Conservation (phyloP, 2,888 invertebrate species). For the Coenonympha glycerion region DNA sequence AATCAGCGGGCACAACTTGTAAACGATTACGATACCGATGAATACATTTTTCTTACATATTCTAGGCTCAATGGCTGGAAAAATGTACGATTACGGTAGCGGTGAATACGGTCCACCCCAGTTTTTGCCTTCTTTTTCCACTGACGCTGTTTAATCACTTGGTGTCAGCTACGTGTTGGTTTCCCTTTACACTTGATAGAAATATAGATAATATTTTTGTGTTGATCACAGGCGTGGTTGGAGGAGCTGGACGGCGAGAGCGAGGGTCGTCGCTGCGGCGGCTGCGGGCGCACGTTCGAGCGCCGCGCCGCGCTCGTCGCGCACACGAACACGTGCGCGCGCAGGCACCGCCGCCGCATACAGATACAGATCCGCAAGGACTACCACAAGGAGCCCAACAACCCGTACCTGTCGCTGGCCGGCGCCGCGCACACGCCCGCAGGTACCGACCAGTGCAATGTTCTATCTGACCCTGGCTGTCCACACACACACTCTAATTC, state of each 20-base stretch:
- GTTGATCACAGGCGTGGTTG: constrained; percentile 72
- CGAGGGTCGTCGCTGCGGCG: constrained; percentile 78
- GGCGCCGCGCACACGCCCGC: constrained; percentile 18
- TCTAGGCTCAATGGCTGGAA: too few relatives aligned
- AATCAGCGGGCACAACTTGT: too few relatives aligned
- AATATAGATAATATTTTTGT: background rate
- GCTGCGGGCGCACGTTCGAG: constrained; percentile 83
- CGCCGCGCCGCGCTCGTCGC: constrained; percentile 82
- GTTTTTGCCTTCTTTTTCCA: too few relatives aligned
- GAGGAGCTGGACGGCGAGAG: constrained; percentile 79
- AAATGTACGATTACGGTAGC: too few relatives aligned
- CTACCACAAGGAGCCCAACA: constrained; percentile 53
- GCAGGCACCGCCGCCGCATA: constrained; percentile 47
- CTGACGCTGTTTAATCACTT: too few relatives aligned
- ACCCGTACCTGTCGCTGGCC: constrained; percentile 20
- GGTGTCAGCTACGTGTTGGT: too few relatives aligned
- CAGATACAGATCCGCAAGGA: constrained; percentile 69
- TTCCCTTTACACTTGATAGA: too few relatives aligned
- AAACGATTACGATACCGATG: too few relatives aligned
- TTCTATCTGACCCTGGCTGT: too few relatives aligned
- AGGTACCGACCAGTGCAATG: constrained; percentile 16
- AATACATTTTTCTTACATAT: too few relatives aligned
- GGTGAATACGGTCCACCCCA: too few relatives aligned
- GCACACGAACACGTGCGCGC: constrained; percentile 79
- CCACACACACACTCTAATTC: too few relatives aligned